phyloP scores from a whole-genome alignment of 2,888 invertebrate species.

The Ariolimax columbianus region DNA sequence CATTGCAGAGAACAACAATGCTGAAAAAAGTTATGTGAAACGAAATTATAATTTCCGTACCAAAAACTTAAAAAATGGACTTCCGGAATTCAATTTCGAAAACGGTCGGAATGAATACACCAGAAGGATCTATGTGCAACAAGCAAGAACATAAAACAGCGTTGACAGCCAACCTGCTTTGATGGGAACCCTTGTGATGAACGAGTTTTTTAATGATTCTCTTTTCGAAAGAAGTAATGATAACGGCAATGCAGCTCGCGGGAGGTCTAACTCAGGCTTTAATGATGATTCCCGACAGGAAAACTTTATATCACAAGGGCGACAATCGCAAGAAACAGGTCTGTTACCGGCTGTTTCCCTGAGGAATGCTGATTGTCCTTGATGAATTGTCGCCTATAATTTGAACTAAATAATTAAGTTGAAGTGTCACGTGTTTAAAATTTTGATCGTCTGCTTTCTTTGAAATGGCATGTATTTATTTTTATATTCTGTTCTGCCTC shows the following conservation, averaged over 20 bases:
- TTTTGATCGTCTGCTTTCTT: too few species aligned
- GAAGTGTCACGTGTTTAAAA: too few species aligned
- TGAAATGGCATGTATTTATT: too few species aligned
- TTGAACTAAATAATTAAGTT: too few species aligned
- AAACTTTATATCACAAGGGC: not conserved
- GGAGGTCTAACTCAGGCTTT: slow-evolving; percentile 23
- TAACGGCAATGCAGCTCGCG: not conserved
- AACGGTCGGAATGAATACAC: not conserved
- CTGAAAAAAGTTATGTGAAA: too few species aligned
- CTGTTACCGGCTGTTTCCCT: not conserved
- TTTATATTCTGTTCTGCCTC: too few species aligned
- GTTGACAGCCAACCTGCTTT: not conserved
- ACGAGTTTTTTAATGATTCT: slow-evolving; percentile 41
- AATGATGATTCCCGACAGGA: not conserved
- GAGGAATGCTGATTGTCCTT: not conserved
- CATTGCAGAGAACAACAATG: too few species aligned
- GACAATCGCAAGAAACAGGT: slow-evolving; percentile 40
- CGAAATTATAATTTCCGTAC: too few species aligned
- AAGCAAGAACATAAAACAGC: not conserved
- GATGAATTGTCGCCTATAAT: not conserved
- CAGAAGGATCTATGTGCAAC: not conserved
- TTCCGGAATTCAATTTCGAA: not conserved
- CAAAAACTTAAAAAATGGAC: not conserved
- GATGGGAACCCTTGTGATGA: slow-evolving; percentile 56
- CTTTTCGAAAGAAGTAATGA: slow-evolving; percentile 14